These are phyloP conservation scores for Vulpes vulpes DNA, from an alignment of 2,113 vertebrate species.

Conservation along the genomic window DNA sequence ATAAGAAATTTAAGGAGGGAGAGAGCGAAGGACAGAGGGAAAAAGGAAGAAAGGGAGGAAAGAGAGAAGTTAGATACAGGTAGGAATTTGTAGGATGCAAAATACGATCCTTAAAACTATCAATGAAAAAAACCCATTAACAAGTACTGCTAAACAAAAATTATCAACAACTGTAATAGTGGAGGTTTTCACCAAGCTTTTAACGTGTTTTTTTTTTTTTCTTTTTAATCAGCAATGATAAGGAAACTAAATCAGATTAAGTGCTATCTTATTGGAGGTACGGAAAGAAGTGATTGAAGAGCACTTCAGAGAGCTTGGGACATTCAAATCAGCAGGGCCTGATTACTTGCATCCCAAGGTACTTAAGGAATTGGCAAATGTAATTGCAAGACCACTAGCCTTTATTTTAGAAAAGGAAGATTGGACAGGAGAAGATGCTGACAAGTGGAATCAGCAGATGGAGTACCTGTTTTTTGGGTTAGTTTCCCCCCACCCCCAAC, in stretches of 20 bases:
- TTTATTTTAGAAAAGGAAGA: constrained; percentile 65
- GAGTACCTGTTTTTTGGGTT: background rate
- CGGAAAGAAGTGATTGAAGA: constrained; percentile 77
- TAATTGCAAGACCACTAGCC: constrained; percentile 62
- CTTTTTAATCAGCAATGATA: constrained; percentile 72
- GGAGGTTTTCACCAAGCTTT: constrained; percentile 48
- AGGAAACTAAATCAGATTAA: constrained; percentile 71
- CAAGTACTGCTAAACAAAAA: constrained; percentile 45
- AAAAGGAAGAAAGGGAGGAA: too few species aligned
- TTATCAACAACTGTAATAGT: constrained; percentile 17
- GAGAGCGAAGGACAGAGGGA: too few species aligned
- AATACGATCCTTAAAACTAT: background rate
- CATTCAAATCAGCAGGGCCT: constrained; percentile 64
- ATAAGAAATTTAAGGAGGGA: constrained; percentile 8
- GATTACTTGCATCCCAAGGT: constrained; percentile 58
- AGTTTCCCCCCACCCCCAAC: constrained; percentile 30
- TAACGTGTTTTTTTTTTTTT: background rate
- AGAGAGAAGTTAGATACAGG: background rate
- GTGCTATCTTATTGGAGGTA: constrained; percentile 50
- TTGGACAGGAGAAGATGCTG: constrained; percentile 24
- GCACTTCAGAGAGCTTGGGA: constrained; percentile 65
- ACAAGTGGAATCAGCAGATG: constrained; percentile 35
- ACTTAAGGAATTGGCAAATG: constrained; percentile 60
- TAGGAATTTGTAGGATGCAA: background rate
- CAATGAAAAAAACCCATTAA: constrained; percentile 13